phyloP scores from a whole-genome alignment of 2,888 invertebrate species.

The Aphidoletes aphidimyza region DNA sequence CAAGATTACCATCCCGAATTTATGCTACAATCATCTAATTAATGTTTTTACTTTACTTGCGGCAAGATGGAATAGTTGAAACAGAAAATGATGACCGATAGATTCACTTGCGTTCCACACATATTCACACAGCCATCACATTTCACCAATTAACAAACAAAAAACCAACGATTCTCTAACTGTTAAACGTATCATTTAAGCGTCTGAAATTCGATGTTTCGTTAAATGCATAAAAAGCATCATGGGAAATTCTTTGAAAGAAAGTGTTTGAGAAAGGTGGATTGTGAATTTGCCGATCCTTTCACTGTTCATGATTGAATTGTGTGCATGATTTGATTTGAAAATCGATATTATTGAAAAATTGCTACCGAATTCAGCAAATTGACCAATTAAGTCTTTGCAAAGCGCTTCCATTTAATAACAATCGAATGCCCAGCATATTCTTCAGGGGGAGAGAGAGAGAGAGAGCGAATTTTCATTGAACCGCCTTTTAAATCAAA shows the following conservation, averaged over 20 bases:
- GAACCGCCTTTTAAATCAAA: constrained; percentile 17
- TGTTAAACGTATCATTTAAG: neutral
- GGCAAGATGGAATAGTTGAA: no score
- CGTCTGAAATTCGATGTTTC: neutral
- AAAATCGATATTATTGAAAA: constrained; percentile 32
- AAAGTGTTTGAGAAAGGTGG: neutral
- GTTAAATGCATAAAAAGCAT: neutral
- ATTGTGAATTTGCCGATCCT: neutral
- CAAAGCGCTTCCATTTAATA: constrained; percentile 35
- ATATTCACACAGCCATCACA: no score
- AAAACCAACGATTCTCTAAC: no score
- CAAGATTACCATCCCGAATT: no score
- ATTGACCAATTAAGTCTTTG: constrained; percentile 37
- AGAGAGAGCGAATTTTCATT: no score
- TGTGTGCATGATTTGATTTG: constrained; percentile 36
- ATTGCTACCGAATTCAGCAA: constrained; percentile 33
- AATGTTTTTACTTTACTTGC: no score
- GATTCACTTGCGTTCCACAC: no score
- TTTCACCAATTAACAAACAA: no score
- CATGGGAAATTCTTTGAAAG: neutral
- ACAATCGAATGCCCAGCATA: neutral
- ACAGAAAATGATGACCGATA: no score
- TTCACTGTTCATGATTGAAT: no score
- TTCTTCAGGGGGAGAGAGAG: no score
- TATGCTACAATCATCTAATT: no score